A percentile compares a stretch with the other conserved stretches of the same genome.
Conservation (phyloP, 92 coral and sea anemone genomes). For the Paragorgia papillata region DNA sequence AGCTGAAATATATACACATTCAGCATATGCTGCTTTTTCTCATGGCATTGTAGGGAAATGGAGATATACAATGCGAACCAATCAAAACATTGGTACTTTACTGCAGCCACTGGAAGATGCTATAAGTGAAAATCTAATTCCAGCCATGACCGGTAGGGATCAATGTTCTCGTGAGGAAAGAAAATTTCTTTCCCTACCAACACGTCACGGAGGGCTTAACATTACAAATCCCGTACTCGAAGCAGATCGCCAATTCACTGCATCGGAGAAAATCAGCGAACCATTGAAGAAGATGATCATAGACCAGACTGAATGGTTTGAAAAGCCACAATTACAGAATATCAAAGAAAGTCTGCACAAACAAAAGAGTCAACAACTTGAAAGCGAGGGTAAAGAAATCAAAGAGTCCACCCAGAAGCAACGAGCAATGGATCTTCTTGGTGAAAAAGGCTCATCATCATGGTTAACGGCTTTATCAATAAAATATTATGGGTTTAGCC, state of each 20-base stretch:
- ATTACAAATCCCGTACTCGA: background rate
- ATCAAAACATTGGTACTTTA: background rate
- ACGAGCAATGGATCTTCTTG: conserved; percentile 16
- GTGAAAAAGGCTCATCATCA: conserved; percentile 11
- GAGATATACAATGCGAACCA: background rate
- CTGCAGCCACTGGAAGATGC: background rate
- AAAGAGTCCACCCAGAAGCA: conserved; percentile 15
- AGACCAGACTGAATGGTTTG: background rate
- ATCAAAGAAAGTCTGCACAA: background rate
- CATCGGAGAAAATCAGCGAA: conserved; percentile 14
- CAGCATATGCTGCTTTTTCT: conserved; percentile 8
- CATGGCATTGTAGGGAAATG: background rate
- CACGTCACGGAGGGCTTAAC: conserved; percentile 16
- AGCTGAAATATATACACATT: conserved; percentile 7
- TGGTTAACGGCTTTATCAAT: conserved; percentile 15
- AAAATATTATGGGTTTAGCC: conserved; percentile 7
- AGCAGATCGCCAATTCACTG: conserved; percentile 6
- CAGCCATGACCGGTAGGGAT: background rate
- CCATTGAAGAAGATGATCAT: background rate
- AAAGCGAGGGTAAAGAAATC: background rate
- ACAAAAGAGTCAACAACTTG: background rate
- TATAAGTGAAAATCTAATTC: background rate
- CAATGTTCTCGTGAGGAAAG: conserved; percentile 24
- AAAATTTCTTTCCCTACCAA: conserved; percentile 12
- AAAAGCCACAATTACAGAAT: background rate